Percentiles rank a stretch among this genome's conserved stretches.
Evolutionary conservation across 2,797 vertebrate genomes (phyloP).

Genomic region (Benthosema pterotum): DNA sequence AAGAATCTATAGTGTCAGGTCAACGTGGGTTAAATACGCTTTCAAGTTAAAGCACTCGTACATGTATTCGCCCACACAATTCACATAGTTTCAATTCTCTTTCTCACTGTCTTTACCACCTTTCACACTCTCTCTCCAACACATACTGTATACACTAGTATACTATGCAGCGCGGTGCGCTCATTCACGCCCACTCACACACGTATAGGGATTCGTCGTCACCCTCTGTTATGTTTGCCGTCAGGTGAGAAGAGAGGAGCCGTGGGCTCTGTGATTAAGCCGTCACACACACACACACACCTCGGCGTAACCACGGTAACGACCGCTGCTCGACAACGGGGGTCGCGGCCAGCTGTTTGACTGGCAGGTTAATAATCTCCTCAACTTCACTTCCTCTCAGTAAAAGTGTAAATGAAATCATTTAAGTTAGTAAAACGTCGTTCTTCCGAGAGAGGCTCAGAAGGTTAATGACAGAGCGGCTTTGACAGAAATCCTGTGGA

Average conservation of each 20-base stretch:
- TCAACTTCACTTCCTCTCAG: slow-evolving; percentile 2
- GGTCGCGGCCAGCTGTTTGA: slow-evolving; percentile 57
- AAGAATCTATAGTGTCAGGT: too few species aligned
- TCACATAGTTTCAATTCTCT: slow-evolving; percentile 2
- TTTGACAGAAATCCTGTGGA: background rate
- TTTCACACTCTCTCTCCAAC: slow-evolving; percentile 26
- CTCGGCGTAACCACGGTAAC: slow-evolving; percentile 67
- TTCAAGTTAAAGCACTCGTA: background rate
- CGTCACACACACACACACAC: too few species aligned
- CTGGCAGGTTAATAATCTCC: slow-evolving; percentile 37
- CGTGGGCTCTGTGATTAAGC: slow-evolving; percentile 42
- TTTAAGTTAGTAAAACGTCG: too few species aligned
- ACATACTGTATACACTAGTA: too few species aligned
- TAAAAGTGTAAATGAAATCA: too few species aligned
- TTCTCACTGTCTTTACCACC: slow-evolving; percentile 15
- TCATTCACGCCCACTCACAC: slow-evolving; percentile 18
- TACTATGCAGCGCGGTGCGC: background rate
- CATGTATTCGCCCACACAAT: background rate
- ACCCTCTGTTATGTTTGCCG: slow-evolving; percentile 49
- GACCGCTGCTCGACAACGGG: slow-evolving; percentile 44
- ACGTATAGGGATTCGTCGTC: slow-evolving; percentile 47
- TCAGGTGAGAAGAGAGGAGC: slow-evolving; percentile 66
- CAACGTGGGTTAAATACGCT: too few species aligned
- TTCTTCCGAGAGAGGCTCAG: slow-evolving; percentile 1
- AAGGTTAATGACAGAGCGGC: background rate